phyloP scores from a whole-genome alignment of 2,113 vertebrate species.

The Engystomops pustulosus region DNA sequence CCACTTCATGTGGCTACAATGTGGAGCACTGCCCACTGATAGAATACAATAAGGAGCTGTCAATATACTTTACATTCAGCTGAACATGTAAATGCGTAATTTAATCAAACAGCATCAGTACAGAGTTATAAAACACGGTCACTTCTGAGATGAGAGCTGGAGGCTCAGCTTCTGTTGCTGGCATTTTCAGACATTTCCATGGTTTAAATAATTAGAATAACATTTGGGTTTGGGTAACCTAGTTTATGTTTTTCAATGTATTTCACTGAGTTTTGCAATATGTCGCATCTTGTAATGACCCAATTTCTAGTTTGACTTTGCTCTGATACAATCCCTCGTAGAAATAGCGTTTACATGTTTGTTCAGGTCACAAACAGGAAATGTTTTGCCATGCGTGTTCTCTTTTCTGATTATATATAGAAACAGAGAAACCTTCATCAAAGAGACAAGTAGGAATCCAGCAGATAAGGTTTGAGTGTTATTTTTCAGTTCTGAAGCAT shows the following conservation, averaged over 20 bases:
- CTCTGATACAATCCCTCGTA: conserved; percentile 7
- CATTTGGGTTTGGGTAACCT: conserved; percentile 52
- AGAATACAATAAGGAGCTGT: too few relatives aligned
- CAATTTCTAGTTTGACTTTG: conserved; percentile 30
- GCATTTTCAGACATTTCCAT: conserved; percentile 36
- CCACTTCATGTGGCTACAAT: too few relatives aligned
- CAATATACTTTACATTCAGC: too few relatives aligned
- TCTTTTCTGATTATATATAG: too few relatives aligned
- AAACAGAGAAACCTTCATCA: not conserved
- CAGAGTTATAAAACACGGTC: not conserved
- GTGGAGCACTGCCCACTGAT: too few relatives aligned
- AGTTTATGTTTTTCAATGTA: conserved; percentile 25
- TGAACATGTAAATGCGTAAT: not conserved
- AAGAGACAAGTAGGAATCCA: not conserved
- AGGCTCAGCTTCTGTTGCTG: conserved; percentile 23
- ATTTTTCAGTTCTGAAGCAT: too few relatives aligned
- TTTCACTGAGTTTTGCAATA: conserved; percentile 32
- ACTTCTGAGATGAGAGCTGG: not conserved
- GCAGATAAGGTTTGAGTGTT: too few relatives aligned
- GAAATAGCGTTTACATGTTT: conserved; percentile 16
- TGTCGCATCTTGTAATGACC: conserved; percentile 37
- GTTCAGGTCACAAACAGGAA: not conserved
- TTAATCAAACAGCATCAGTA: not conserved
- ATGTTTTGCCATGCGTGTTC: not conserved
- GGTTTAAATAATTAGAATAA: conserved; percentile 49